Evolutionary conservation across 1,140 invertebrate genomes (phyloP).

Genomic region (Danaus melanippus): DNA sequence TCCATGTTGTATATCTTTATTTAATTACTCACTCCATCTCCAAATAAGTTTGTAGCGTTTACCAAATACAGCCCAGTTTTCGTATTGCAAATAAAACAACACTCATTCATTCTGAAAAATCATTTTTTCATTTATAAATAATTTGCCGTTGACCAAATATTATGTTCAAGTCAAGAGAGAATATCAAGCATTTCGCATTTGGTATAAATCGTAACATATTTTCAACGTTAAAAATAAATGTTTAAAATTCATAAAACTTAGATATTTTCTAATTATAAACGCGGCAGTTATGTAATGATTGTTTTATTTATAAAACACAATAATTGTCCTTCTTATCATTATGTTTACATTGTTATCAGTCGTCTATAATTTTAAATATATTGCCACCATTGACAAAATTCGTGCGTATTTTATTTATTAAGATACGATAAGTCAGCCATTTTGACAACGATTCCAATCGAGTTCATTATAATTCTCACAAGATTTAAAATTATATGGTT

Average conservation of each 20-base stretch:
- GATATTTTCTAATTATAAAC: constrained; percentile 2
- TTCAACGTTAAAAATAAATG: no score
- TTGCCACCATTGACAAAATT: constrained; percentile 34
- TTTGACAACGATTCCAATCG: constrained; percentile 18
- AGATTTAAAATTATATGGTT: constrained; percentile 10
- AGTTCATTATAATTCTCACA: no score
- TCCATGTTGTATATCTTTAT: no score
- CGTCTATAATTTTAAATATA: constrained; percentile 31
- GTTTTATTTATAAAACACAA: constrained; percentile 7
- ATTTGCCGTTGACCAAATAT: neutral
- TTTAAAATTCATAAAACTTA: no score
- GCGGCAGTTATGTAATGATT: neutral
- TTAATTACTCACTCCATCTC: constrained; percentile 31
- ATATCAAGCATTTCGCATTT: no score
- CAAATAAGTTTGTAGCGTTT: constrained; percentile 34
- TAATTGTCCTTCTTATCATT: constrained; percentile 1
- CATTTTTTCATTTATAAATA: constrained; percentile 6
- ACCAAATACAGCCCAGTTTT: constrained; percentile 20
- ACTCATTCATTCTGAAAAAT: constrained; percentile 22
- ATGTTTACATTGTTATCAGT: constrained; percentile 36
- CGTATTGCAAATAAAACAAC: constrained; percentile 41
- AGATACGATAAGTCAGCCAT: constrained; percentile 28
- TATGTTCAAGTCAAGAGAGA: no score
- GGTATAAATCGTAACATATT: no score
- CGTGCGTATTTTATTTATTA: constrained; percentile 11